A percentile compares a stretch with the other conserved stretches of the same genome.
Conservation (phyloP, 1,140 invertebrate species). For the Fopius arisanus region DNA sequence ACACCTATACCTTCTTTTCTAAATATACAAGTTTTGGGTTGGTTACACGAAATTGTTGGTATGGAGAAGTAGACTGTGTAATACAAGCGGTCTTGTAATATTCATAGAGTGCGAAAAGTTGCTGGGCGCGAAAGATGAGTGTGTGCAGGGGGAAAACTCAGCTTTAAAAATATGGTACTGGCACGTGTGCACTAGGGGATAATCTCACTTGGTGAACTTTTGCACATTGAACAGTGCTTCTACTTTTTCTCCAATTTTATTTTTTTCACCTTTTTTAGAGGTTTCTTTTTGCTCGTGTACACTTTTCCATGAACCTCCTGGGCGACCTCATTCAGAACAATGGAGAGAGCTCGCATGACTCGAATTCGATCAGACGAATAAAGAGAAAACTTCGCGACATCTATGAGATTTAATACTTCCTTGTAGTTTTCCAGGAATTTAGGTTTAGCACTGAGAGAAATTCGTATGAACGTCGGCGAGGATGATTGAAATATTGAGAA, state of each 20-base stretch:
- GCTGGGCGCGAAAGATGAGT: neutral
- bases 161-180: constrained; percentile 8
- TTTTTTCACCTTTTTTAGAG: neutral
- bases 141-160: neutral
- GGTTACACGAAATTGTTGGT: neutral
- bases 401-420: neutral
- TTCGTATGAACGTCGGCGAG: neutral
- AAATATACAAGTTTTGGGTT: neutral
- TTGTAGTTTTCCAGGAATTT: neutral
- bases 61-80: neutral
- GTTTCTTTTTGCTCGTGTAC: neutral
- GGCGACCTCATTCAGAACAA: neutral
- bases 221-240: neutral
- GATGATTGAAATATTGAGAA: neutral
- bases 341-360: neutral
- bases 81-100: neutral
- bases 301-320: neutral
- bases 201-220: constrained; percentile 11
- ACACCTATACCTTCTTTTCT: neutral
- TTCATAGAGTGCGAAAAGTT: constrained; percentile 6
- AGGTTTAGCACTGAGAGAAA: neutral
- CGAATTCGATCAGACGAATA: constrained; percentile 7
- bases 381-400: constrained; percentile 1
- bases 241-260: neutral
- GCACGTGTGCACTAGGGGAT: constrained; percentile 7